These are phyloP conservation scores for Teleiodes luculella DNA, from an alignment of 2,888 invertebrate genomes.

Conservation along the genomic window DNA sequence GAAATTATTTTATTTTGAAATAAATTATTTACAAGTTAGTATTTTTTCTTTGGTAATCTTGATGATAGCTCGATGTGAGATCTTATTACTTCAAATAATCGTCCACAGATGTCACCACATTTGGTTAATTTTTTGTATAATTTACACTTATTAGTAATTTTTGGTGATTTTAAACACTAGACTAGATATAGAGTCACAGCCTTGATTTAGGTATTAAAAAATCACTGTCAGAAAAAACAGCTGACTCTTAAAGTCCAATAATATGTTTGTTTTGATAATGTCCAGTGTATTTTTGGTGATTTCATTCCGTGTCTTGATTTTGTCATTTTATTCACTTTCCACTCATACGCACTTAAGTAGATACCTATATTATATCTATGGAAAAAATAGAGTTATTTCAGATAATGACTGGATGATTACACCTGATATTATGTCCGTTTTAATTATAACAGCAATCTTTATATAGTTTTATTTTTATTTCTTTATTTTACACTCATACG, in stretches of 20 bases:
- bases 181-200: neutral
- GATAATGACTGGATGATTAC: too few relatives aligned
- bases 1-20: too few relatives aligned
- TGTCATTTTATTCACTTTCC: conserved; percentile 34
- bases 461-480: too few relatives aligned
- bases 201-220: neutral
- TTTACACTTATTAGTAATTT: neutral
- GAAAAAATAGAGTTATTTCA: too few relatives aligned
- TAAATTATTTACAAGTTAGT: too few relatives aligned
- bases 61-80: too few relatives aligned
- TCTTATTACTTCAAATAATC: neutral
- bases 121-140: neutral
- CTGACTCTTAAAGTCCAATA: conserved; percentile 47
- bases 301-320: conserved; percentile 28
- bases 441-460: too few relatives aligned
- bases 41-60: too few relatives aligned
- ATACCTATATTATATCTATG: neutral
- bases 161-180: neutral
- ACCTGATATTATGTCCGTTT: too few relatives aligned
- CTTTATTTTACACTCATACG: too few relatives aligned
- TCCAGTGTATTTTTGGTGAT: conserved; percentile 32
- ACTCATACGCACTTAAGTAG: neutral
- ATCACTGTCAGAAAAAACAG: conserved; percentile 46
- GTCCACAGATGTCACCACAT: neutral
- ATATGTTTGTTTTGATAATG: conserved; percentile 38